Percentiles rank a stretch among this genome's conserved stretches.
Conservation (phyloP, 2,113 vertebrate species). For the Xenopus tropicalis region DNA sequence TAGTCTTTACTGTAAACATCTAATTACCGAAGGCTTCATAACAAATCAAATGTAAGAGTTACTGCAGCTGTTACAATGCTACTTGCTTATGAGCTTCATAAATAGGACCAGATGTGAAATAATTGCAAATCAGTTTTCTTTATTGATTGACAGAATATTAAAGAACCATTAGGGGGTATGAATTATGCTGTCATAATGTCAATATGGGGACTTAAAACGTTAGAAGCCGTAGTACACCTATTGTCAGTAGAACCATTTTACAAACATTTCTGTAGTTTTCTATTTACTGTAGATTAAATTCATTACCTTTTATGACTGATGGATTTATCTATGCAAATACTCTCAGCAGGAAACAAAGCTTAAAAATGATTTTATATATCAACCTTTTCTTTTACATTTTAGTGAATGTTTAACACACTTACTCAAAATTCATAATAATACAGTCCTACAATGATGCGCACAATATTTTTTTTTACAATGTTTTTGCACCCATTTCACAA, state of each 20-base stretch:
- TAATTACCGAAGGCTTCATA: background rate
- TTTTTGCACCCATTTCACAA: too few relatives aligned
- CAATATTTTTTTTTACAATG: too few relatives aligned
- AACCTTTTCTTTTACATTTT: too few relatives aligned
- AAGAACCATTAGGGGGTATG: background rate
- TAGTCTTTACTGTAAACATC: too few relatives aligned
- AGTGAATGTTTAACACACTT: too few relatives aligned
- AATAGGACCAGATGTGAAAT: conserved; percentile 1
- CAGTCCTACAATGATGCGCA: too few relatives aligned
- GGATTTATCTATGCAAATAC: too few relatives aligned
- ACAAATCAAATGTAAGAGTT: background rate
- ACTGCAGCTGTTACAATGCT: background rate
- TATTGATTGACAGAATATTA: background rate
- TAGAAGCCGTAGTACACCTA: background rate
- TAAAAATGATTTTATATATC: background rate
- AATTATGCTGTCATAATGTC: background rate
- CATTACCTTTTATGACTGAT: too few relatives aligned
- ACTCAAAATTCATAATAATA: too few relatives aligned
- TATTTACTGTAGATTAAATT: too few relatives aligned
- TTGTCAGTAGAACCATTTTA: background rate
- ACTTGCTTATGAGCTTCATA: conserved; percentile 1
- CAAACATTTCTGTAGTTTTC: background rate
- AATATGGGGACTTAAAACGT: background rate
- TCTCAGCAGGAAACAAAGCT: too few relatives aligned
- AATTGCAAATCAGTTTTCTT: background rate